Evolutionary conservation across 2,888 invertebrate genomes (phyloP).

Genomic region (Drosophila anomelani): DNA sequence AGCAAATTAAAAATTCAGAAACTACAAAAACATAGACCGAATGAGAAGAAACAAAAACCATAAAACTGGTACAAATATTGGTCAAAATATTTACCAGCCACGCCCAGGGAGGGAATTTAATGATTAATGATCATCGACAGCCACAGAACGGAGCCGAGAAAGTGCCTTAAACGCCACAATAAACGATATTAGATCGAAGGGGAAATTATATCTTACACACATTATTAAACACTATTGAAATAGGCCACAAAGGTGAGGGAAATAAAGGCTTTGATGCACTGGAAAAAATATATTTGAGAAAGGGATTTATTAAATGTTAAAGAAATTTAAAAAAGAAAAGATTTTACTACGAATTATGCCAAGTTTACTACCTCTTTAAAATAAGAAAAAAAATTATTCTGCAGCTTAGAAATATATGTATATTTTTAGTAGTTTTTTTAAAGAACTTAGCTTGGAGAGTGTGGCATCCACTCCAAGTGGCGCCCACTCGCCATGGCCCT

Average conservation of each 20-base stretch:
- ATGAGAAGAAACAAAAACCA: slow-evolving; percentile 37
- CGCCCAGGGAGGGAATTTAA: slow-evolving; percentile 43
- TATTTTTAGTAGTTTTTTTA: neutral
- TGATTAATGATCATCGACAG: slow-evolving; percentile 62
- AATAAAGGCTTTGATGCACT: slow-evolving; percentile 14
- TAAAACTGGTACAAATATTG: slow-evolving; percentile 72
- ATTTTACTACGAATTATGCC: neutral
- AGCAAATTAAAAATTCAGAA: slow-evolving; percentile 66
- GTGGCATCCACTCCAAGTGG: slow-evolving; percentile 52
- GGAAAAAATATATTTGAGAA: neutral
- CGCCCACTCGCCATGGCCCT: slow-evolving; percentile 64
- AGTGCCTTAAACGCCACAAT: slow-evolving; percentile 59
- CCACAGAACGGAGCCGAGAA: slow-evolving; percentile 54
- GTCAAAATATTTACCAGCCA: slow-evolving; percentile 76
- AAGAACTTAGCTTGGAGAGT: neutral
- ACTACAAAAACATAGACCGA: slow-evolving; percentile 63
- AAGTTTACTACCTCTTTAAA: no score
- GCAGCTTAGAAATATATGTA: neutral
- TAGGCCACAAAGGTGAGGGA: slow-evolving; percentile 40
- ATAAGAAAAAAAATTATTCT: neutral
- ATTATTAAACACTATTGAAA: slow-evolving; percentile 58
- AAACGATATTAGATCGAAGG: slow-evolving; percentile 44
- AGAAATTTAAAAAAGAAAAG: neutral
- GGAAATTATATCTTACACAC: slow-evolving; percentile 58
- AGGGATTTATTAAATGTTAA: no score